These are phyloP conservation scores for Muscidifurax raptorellus DNA, from an alignment of 1,140 invertebrate species.

Conservation along the genomic window DNA sequence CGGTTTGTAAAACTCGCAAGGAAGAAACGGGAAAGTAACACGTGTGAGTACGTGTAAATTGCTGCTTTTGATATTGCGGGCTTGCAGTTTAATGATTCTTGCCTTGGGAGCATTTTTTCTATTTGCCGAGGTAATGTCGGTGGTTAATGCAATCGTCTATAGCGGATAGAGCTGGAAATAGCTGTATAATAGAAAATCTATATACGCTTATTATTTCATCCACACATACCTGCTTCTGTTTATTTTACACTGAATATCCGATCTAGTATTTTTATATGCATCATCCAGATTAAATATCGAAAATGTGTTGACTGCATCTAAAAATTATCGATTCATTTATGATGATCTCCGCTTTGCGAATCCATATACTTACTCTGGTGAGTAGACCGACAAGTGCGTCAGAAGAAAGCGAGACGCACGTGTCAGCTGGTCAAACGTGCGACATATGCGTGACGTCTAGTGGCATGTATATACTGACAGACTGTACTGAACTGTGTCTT, in stretches of 20 bases:
- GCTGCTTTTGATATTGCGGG: background rate
- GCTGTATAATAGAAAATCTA: too few relatives aligned
- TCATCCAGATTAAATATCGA: too few relatives aligned
- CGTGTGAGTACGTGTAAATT: background rate
- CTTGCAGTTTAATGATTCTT: background rate
- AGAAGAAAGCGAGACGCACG: background rate
- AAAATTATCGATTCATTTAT: too few relatives aligned
- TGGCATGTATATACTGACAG: background rate
- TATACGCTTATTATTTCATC: too few relatives aligned
- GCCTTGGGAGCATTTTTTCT: background rate
- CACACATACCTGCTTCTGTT: too few relatives aligned
- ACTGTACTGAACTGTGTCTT: background rate
- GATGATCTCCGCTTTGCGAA: background rate
- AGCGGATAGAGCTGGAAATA: too few relatives aligned
- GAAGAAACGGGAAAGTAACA: background rate
- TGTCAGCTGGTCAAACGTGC: constrained; percentile 28
- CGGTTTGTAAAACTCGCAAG: background rate
- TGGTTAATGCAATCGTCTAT: too few relatives aligned
- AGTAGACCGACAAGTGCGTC: constrained; percentile 28
- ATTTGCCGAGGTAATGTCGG: too few relatives aligned
- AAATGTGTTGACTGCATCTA: too few relatives aligned
- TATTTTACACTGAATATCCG: too few relatives aligned
- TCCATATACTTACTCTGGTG: background rate
- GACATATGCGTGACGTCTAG: constrained; percentile 35
- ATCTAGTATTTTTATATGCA: too few relatives aligned